Evolutionary conservation across 2,113 vertebrate genomes (phyloP), one percentile per base, ranked within the genome.

Genomic region (Phasianus colchicus): DNA sequence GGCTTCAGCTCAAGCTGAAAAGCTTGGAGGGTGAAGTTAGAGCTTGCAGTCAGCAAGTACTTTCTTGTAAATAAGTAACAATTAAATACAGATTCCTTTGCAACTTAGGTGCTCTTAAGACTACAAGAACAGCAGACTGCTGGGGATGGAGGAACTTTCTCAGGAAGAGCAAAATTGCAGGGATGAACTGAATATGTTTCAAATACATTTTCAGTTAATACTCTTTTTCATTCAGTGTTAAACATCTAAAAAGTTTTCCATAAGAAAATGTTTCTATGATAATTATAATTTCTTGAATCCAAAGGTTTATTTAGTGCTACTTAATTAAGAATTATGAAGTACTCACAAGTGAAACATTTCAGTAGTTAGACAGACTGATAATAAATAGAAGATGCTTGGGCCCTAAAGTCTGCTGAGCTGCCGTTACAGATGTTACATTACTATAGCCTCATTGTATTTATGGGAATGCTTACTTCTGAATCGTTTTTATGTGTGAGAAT

Each of bases 91-190:
- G 64, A 22, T 9, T 83, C 27, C 11, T 40, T 24, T 0, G 2
- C 13, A 2, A 14, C 61, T 30, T 74, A 0, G 0, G n/a, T 80
- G 64, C 54, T 75, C 1, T 0, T 75, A 55, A 82, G 83, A 19
- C 47, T 16, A 6, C 48, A 90, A 90, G 54, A 47, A 34, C 21
- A 27, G 63, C 34, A 14, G 24, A 38, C 22, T 9, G 10, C 22
- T 29, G n/a, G 36, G 22, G 10, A 11, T 5, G 13, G 64, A 75
- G 22, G 22, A 2, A 0, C 24, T 83, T 71, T 74, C 42, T 54
- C 27, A 3, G 42, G n/a, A 86, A 36, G 42, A 88, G 30, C 40
- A 79, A 70, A 52, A 10, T 38, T 36, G 9, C 47, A 11, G 13
- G 4, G 22, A 3, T 32, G 4, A 66, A 61, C 10, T 45, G 10